Evolutionary conservation across 2,113 vertebrate species (phyloP), one percentile per base, ranked within the genome.

Genomic region (Melanerpes formicivorus): DNA sequence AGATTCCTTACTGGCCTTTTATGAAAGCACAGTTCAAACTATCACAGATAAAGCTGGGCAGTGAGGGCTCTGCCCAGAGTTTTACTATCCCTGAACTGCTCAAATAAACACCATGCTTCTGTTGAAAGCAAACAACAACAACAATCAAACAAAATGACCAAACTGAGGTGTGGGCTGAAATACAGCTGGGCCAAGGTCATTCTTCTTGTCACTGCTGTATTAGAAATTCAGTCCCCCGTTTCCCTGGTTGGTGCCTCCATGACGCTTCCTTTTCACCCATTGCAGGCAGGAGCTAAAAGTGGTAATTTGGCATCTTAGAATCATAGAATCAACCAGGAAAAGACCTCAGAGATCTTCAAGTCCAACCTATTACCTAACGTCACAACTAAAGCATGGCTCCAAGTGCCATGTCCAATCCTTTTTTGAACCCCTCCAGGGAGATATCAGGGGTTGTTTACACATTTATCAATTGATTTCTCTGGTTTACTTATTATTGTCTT

Each of bases 401-500:
- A 37, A 37, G 37, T 37, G 37, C 37, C 37, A 37, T 37, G 37
- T 37, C 37, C 37, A 37, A 37, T 37, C 37, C 37, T 37, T 37
- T 37, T 37, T 37, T 37, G 37, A 37, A 37, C 37, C 8, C 37
- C 37, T 37, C 37, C 37, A 37, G 37, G 37, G 2, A 6, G 27
- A 44, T 76, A 63, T 42, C 8, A 37, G 46, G 4, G 14, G 42
- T 18, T 59, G 34, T 75, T 65, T 58, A 22, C 18, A 3, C 34
- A 55, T 32, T 86, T 90, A 37, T 16, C 48, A 14, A 44, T 21
- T 44, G 11, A 44, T 77, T 75, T 86, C 11, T 84, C 22, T 73
- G 14, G 0, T 29, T 78, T 64, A 3, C 26, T 44, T 18, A 44
- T 11, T 0, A 4, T 4, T 29, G 9, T 2, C 0, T 32, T 58